These are phyloP conservation scores for Pandemis cinnamomeana DNA, from an alignment of 2,888 invertebrate genomes.

Conservation along the genomic window DNA sequence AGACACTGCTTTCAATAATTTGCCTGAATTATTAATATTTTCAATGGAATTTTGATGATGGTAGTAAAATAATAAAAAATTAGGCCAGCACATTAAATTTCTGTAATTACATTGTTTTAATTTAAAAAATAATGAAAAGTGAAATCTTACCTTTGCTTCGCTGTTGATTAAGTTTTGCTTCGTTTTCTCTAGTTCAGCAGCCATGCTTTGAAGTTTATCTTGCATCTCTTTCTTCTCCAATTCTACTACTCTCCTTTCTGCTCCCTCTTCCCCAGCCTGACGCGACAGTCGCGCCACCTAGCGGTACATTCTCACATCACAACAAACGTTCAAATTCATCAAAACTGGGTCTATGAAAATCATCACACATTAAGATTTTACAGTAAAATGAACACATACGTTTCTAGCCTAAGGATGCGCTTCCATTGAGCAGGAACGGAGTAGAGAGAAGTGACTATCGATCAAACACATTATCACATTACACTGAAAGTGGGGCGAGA, in stretches of 20 bases:
- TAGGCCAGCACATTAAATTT: too few species aligned
- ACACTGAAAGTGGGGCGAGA: too few species aligned
- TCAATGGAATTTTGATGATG: conserved; percentile 16
- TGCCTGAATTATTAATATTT: background rate
- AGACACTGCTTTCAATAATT: conserved; percentile 25
- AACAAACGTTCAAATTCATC: conserved; percentile 40
- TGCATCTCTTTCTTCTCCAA: conserved; percentile 87
- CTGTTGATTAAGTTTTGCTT: conserved; percentile 87
- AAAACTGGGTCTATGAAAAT: background rate
- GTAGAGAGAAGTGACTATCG: too few species aligned
- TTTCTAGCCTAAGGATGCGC: too few species aligned
- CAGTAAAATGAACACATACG: too few species aligned
- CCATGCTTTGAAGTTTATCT: conserved; percentile 86
- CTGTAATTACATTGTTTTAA: too few species aligned
- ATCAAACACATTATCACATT: too few species aligned
- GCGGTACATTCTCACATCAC: conserved; percentile 51
- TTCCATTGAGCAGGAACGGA: too few species aligned
- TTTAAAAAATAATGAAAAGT: background rate
- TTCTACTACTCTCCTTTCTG: conserved; percentile 90
- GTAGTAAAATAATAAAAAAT: background rate
- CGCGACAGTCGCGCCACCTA: conserved; percentile 91
- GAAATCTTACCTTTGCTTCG: conserved; percentile 86
- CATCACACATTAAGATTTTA: too few species aligned
- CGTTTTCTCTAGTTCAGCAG: conserved; percentile 87
- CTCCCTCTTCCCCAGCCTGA: conserved; percentile 93